Conservation (phyloP, 2,797 vertebrate genomes). For the Mormyrus hasselquistii region DNA sequence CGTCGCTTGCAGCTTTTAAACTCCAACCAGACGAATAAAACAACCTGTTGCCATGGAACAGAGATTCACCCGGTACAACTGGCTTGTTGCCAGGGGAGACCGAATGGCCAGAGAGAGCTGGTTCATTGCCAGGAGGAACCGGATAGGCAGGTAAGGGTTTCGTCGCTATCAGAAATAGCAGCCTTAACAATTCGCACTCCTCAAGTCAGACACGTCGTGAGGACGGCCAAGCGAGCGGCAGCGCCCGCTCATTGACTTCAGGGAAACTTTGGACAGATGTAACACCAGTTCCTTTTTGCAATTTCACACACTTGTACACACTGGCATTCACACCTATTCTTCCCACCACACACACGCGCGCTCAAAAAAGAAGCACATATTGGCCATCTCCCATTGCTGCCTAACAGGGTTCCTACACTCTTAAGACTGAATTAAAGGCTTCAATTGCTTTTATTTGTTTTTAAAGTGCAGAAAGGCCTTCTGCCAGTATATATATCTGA, state of each 20-base stretch:
- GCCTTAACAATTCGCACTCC: not conserved
- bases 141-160: slow-evolving; percentile 8
- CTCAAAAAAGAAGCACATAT: not conserved
- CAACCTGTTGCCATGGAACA: slow-evolving; percentile 12
- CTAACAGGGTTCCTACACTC: not conserved
- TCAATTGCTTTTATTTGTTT: slow-evolving; percentile 11
- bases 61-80: slow-evolving; percentile 7
- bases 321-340: not conserved
- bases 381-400: not conserved
- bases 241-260: not conserved
- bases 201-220: not conserved
- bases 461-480: not conserved
- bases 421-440: not conserved
- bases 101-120: not conserved
- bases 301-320: not conserved
- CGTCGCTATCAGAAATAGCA: not conserved
- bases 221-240: not conserved
- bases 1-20: not conserved
- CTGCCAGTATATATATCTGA: slow-evolving; percentile 14
- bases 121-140: not conserved
- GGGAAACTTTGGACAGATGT: not conserved
- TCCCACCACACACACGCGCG: not conserved
- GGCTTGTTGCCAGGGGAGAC: slow-evolving; percentile 19
- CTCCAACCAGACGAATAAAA: not conserved
- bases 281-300: slow-evolving; percentile 1